Evolutionary conservation across 2,797 vertebrate genomes (phyloP), one percentile per base, ranked within the genome.

Genomic region (Sebastes oblongus): DNA sequence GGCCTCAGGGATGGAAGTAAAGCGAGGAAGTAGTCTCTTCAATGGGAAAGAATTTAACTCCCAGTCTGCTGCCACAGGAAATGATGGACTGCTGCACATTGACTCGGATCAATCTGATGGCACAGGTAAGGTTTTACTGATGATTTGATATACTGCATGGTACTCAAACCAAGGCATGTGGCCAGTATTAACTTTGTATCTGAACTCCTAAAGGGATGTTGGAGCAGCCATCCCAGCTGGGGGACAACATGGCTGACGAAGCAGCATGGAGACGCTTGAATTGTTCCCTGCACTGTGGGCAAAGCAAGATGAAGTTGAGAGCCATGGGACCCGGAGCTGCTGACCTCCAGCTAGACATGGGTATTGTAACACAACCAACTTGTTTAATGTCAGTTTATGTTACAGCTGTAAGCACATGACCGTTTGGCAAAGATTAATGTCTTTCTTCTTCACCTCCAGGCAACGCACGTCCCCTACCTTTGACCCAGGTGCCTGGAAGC

Each of bases 401-500:
- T 36, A 13, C 25, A 39, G 3, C 11, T 34, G 9, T 16, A 27
- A 18, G 4, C 2, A 2, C 2, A 16, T 12, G 8, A 22, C 4
- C 0, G 8, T 1, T 10, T 61, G 2, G 4, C 20, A 13, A 34
- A 52, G 6, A 58, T n/a, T 39, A 32, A 46, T 13, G 0, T 2
- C 18, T 4, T 54, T 0, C 9, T 18, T 2, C 11, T 13, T 6
- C 3, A 1, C 9, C 56, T 27, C 13, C 64, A 95, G 93, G 72
- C 3, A 66, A 67, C 22, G 60, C n/a, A 1, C 22, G 1, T 5
- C 30, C 30, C 2, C 46, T 93, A 13, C 73, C 78, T 27, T 42
- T 95, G 18, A 74, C 1, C 4, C 75, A 86, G n/a, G 62, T 94
- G 50, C 85, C 90, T 16, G 20, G 78, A 34, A 18, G 71, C 2